A percentile compares a stretch with the other conserved stretches of the same genome.
These are phyloP conservation scores for Physella acuta DNA, from an alignment of 1,140 invertebrate genomes.

Conservation along the genomic window DNA sequence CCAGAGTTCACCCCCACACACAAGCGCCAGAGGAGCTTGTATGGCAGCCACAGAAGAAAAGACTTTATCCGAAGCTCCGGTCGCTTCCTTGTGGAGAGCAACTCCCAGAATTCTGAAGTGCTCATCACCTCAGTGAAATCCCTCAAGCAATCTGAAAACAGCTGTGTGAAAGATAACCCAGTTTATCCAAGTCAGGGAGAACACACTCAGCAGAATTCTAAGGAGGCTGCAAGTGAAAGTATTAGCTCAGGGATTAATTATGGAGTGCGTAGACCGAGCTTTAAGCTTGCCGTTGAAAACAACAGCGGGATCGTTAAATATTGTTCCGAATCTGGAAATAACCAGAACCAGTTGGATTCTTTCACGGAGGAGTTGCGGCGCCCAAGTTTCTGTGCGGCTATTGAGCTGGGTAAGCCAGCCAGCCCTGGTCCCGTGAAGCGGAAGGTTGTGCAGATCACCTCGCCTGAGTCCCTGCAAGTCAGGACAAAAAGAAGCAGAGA, in stretches of 20 bases:
- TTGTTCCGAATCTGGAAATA: no score
- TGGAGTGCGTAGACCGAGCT: constrained; percentile 17
- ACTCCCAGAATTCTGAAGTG: no score
- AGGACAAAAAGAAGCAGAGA: not conserved
- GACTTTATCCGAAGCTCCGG: constrained; percentile 29
- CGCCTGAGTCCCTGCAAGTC: not conserved
- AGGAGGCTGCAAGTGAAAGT: no score
- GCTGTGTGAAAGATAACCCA: no score
- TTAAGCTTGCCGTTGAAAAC: constrained; percentile 24
- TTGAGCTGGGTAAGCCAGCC: constrained; percentile 19
- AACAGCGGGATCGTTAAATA: not conserved
- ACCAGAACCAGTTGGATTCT: not conserved
- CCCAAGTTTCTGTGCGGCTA: constrained; percentile 25
- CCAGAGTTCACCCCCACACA: constrained; percentile 3
- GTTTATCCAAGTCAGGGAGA: no score
- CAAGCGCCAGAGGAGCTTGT: constrained; percentile 23
- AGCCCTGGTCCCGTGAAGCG: not conserved
- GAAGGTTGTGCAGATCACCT: not conserved
- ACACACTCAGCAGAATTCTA: no score
- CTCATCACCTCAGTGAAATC: no score
- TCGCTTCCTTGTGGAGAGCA: constrained; percentile 14
- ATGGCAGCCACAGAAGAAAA: constrained; percentile 25
- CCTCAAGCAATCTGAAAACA: no score
- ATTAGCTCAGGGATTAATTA: not conserved
- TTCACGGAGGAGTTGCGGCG: constrained; percentile 11